phyloP scores from a whole-genome alignment of 2,113 vertebrate species.

The Xyliphius kryptos region DNA sequence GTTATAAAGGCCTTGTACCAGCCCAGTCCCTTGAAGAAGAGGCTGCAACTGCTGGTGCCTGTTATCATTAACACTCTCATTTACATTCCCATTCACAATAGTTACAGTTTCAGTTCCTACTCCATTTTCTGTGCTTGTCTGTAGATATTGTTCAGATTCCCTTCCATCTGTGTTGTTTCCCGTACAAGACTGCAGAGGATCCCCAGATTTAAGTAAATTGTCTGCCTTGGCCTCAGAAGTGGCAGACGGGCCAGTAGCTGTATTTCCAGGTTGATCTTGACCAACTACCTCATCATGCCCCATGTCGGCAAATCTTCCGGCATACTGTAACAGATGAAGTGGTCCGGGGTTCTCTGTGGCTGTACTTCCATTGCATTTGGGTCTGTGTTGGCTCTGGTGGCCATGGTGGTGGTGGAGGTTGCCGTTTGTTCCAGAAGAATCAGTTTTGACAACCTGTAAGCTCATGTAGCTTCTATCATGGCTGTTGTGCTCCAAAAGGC shows the following conservation, averaged over 20 bases:
- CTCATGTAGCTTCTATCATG: conserved; percentile 65
- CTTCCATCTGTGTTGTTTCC: conserved; percentile 63
- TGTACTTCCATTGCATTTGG: conserved; percentile 81
- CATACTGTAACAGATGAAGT: conserved; percentile 94
- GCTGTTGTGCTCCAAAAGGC: conserved; percentile 68
- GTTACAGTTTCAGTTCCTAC: conserved; percentile 43
- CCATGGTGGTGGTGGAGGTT: conserved; percentile 62
- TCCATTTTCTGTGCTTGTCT: conserved; percentile 57
- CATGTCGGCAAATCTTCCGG: conserved; percentile 83
- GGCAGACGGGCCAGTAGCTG: conserved; percentile 55
- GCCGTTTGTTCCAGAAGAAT: conserved; percentile 70
- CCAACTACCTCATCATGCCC: conserved; percentile 67
- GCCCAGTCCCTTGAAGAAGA: conserved; percentile 77
- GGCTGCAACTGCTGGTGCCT: conserved; percentile 71
- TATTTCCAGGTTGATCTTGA: conserved; percentile 56
- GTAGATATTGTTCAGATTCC: conserved; percentile 84
- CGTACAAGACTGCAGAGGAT: conserved; percentile 81
- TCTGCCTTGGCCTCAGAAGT: conserved; percentile 68
- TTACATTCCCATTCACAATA: conserved; percentile 67
- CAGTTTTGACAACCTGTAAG: conserved; percentile 80
- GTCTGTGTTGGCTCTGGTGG: conserved; percentile 70
- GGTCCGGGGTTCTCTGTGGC: conserved; percentile 76
- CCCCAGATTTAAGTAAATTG: conserved; percentile 81
- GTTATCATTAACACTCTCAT: conserved; percentile 49
- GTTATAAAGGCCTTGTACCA: conserved; percentile 93